A percentile compares a stretch with the other conserved stretches of the same genome.
Evolutionary conservation across 2,797 vertebrate genomes (phyloP).

Genomic region (Halcyon leucocephala): DNA sequence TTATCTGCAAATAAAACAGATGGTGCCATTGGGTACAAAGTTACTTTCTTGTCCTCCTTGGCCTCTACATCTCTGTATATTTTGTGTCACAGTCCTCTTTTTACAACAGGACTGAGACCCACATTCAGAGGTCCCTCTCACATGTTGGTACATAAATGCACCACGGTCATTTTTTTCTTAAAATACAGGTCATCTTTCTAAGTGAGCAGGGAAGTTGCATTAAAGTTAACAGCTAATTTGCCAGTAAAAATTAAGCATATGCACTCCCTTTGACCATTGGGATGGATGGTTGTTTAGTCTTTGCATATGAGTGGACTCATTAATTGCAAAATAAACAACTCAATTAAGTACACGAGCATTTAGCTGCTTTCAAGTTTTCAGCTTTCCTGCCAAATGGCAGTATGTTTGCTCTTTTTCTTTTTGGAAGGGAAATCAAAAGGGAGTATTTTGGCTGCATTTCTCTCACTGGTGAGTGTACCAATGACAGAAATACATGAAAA

Average conservation of each 20-base stretch:
- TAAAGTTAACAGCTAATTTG: background rate
- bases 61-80: background rate
- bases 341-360: background rate
- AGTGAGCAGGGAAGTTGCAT: background rate
- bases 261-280: background rate
- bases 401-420: background rate
- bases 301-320: background rate
- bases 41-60: background rate
- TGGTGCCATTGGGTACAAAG: background rate
- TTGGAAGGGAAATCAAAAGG: background rate
- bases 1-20: background rate
- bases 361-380: background rate
- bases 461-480: background rate
- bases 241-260: background rate
- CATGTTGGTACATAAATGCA: background rate
- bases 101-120: background rate
- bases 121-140: background rate
- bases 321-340: background rate
- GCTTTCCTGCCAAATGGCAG: background rate
- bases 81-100: background rate
- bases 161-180: background rate
- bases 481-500: background rate
- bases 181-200: background rate
- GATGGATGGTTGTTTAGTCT: background rate
- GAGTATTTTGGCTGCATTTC: background rate